Conservation (phyloP, 2,888 invertebrate genomes). For the Strigamia transsilvanica region DNA sequence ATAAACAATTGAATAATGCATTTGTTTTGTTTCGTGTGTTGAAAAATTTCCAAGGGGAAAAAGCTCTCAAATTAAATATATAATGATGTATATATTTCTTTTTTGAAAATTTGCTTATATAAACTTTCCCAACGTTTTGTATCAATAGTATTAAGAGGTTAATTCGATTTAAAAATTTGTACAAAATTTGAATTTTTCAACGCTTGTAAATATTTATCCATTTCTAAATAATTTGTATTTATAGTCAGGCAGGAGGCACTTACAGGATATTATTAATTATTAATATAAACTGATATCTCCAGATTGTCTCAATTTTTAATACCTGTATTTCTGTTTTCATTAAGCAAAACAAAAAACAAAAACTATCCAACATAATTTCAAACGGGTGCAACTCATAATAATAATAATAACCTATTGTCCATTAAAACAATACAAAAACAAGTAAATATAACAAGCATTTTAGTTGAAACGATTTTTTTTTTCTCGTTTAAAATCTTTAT, state of each 20-base stretch:
- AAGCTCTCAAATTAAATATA: background rate
- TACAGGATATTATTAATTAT: slow-evolving; percentile 13
- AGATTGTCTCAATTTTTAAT: slow-evolving; percentile 4
- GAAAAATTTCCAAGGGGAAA: background rate
- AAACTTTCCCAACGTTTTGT: background rate
- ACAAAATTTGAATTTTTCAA: slow-evolving; percentile 19
- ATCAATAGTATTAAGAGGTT: slow-evolving; percentile 1
- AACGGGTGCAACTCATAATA: slow-evolving; percentile 2
- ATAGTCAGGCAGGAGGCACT: background rate
- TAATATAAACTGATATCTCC: background rate
- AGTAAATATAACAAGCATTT: slow-evolving; percentile 1
- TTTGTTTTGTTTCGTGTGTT: background rate
- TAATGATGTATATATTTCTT: background rate
- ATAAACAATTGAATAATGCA: background rate
- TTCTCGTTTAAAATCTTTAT: background rate
- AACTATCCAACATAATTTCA: background rate
- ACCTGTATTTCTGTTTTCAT: background rate
- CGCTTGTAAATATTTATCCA: slow-evolving; percentile 32
- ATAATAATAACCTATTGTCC: background rate
- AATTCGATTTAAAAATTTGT: slow-evolving; percentile 39
- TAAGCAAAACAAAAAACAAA: background rate
- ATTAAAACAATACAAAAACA: background rate
- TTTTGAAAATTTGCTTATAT: background rate
- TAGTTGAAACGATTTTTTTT: background rate
- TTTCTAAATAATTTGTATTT: slow-evolving; percentile 8